Percentiles rank a stretch among this genome's conserved stretches.
Evolutionary conservation across 2,888 invertebrate genomes (phyloP).

Genomic region (Notodonta dromedarius): DNA sequence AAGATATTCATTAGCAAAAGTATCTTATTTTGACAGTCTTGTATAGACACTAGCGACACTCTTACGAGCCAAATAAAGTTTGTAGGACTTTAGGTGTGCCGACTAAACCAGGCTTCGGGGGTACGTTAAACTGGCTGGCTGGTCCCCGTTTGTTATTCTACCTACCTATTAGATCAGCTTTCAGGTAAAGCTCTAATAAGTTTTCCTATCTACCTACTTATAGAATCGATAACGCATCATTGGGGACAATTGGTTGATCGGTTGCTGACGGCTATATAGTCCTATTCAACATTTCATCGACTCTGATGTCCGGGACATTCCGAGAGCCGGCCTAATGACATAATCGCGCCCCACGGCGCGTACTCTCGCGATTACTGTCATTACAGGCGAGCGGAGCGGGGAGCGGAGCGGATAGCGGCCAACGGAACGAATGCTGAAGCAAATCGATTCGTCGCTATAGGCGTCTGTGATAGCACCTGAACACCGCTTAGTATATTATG

Average conservation of each 20-base stretch:
- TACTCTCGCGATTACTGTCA: conserved; percentile 61
- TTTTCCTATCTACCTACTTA: too few species aligned
- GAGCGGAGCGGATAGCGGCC: conserved; percentile 55
- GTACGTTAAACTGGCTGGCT: too few species aligned
- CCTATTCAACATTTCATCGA: conserved; percentile 60
- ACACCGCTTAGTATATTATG: conserved; percentile 22
- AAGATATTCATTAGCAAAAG: too few species aligned
- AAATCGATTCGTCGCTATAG: conserved; percentile 67
- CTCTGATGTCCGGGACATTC: conserved; percentile 64
- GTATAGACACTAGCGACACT: too few species aligned
- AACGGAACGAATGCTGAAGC: conserved; percentile 49
- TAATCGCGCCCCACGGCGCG: conserved; percentile 71
- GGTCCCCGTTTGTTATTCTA: too few species aligned
- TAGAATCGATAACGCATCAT: conserved; percentile 45
- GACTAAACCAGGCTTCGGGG: too few species aligned
- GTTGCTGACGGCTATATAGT: conserved; percentile 60
- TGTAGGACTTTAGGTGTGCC: too few species aligned
- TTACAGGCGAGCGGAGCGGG: conserved; percentile 42
- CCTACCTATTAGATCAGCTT: too few species aligned
- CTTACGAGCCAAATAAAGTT: too few species aligned
- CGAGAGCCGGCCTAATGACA: conserved; percentile 66
- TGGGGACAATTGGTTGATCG: conserved; percentile 51
- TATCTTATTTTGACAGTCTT: too few species aligned
- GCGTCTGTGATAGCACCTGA: conserved; percentile 53
- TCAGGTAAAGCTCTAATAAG: too few species aligned